Evolutionary conservation across 2,888 invertebrate genomes (phyloP), one percentile per base, ranked within the genome.

Genomic region (Colletes collaris): DNA sequence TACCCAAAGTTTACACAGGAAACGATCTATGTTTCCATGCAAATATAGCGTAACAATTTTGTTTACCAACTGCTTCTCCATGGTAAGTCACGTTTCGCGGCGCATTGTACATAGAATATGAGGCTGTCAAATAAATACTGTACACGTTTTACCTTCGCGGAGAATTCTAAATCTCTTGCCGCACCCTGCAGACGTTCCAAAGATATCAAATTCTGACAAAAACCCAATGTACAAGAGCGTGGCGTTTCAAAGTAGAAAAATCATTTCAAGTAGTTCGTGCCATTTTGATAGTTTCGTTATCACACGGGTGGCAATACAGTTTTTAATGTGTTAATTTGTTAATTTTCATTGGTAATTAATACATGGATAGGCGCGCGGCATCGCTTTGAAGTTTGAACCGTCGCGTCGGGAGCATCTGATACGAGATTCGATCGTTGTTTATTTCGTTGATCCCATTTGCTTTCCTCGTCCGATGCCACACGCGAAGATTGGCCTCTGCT

Each of bases 31-130:
- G 58, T 63, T 71, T 49, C 58, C 52, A 53, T 46, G 65, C 49
- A 79, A 79, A 71, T 66, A 67, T 59, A 50, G 63, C 59, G 53
- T 49, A 67, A 76, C 69, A 75, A 78, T 76, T 60, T 68, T 62
- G 58, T 69, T 67, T 69, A 52, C 75, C 19, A 75, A 75, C 60
- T 66, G 19, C 16, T 69, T 56, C 10, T 65, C 27, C 46, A 73
- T 63, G 50, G 56, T 3, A 55, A 50, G 16, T 10, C 49, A 7
- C 49, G 59, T 64, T 53, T n/a, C 37, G 64, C 8, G 19, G 46
- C 8, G 16, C 62, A 46, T 35, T 27, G 11, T 55, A 46, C 35
- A 27, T 11, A 59, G 52, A 71, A 59, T 71, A 76, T 59, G 46
- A 53, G 35, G 37, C 46, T 40, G 19, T 46, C 27, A 49, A n/a